These are phyloP conservation scores for Andrena bucephala DNA, from an alignment of 2,888 invertebrate genomes.

Conservation along the genomic window DNA sequence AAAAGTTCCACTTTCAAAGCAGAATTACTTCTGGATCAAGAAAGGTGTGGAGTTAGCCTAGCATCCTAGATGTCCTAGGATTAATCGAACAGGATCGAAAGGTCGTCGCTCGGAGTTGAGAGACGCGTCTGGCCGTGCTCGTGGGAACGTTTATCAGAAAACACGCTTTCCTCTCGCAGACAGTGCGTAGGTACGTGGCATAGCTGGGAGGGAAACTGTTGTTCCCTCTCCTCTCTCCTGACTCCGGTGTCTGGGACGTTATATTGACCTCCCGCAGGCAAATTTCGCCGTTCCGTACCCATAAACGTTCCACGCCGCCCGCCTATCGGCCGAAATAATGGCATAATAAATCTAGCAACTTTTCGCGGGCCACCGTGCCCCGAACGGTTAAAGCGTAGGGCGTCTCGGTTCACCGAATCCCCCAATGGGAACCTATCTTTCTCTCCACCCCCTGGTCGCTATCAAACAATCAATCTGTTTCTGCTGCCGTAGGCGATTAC, in stretches of 20 bases:
- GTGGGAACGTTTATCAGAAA: slow-evolving; percentile 60
- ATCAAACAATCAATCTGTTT: slow-evolving; percentile 60
- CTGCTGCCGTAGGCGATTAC: slow-evolving; percentile 47
- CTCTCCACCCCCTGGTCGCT: slow-evolving; percentile 6
- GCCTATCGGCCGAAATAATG: slow-evolving; percentile 75
- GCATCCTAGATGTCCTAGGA: background rate
- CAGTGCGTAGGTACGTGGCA: slow-evolving; percentile 35
- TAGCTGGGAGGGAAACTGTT: slow-evolving; percentile 31
- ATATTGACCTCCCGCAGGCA: slow-evolving; percentile 75
- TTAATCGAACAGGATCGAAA: slow-evolving; percentile 21
- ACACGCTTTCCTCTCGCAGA: slow-evolving; percentile 53
- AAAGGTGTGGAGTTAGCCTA: background rate
- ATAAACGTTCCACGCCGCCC: slow-evolving; percentile 60
- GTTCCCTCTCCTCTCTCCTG: slow-evolving; percentile 2
- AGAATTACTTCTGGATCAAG: too few relatives aligned
- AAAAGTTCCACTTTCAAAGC: too few relatives aligned
- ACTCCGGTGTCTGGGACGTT: slow-evolving; percentile 28
- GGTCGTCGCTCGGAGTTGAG: slow-evolving; percentile 34
- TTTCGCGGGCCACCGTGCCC: slow-evolving; percentile 60
- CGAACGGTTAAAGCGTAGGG: slow-evolving; percentile 22
- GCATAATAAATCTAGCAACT: slow-evolving; percentile 78
- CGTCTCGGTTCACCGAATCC: slow-evolving; percentile 54
- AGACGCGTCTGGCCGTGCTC: slow-evolving; percentile 23
- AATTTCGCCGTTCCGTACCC: slow-evolving; percentile 67
- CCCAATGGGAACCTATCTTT: slow-evolving; percentile 38